Conservation (phyloP, 2,888 invertebrate genomes). For the Barypeithes pellucidus region DNA sequence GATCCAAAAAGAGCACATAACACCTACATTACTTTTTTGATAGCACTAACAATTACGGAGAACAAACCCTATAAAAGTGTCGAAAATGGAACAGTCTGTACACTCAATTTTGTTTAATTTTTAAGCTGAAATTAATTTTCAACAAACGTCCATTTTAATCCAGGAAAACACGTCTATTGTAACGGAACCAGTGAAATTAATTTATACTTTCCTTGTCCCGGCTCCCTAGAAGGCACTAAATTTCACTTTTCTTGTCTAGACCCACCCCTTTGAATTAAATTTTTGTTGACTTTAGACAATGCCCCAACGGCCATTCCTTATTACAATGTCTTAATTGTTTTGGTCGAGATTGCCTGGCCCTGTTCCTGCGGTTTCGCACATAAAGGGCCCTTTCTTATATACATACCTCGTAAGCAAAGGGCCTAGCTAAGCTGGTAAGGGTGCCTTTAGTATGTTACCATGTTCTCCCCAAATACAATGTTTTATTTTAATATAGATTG, state of each 20-base stretch:
- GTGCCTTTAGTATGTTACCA: slow-evolving; percentile 46
- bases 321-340: slow-evolving; percentile 58
- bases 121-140: too few relatives aligned
- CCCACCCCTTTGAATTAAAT: slow-evolving; percentile 54
- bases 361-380: slow-evolving; percentile 54
- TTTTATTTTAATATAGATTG: too few relatives aligned
- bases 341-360: slow-evolving; percentile 56
- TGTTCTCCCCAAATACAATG: slow-evolving; percentile 41
- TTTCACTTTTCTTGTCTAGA: slow-evolving; percentile 55
- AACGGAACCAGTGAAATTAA: slow-evolving; percentile 18
- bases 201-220: slow-evolving; percentile 13
- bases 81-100: too few relatives aligned
- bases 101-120: too few relatives aligned
- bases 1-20: too few relatives aligned
- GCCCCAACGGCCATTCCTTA: slow-evolving; percentile 55
- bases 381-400: slow-evolving; percentile 54
- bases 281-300: slow-evolving; percentile 56
- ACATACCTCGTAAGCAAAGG: slow-evolving; percentile 52
- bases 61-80: too few relatives aligned
- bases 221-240: slow-evolving; percentile 43
- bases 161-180: neutral
- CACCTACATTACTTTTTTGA: too few relatives aligned
- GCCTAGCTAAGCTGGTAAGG: slow-evolving; percentile 47
- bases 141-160: too few relatives aligned
- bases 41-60: too few relatives aligned